phyloP scores from a whole-genome alignment of 2,797 vertebrate genomes.

The Halcyon leucocephala region DNA sequence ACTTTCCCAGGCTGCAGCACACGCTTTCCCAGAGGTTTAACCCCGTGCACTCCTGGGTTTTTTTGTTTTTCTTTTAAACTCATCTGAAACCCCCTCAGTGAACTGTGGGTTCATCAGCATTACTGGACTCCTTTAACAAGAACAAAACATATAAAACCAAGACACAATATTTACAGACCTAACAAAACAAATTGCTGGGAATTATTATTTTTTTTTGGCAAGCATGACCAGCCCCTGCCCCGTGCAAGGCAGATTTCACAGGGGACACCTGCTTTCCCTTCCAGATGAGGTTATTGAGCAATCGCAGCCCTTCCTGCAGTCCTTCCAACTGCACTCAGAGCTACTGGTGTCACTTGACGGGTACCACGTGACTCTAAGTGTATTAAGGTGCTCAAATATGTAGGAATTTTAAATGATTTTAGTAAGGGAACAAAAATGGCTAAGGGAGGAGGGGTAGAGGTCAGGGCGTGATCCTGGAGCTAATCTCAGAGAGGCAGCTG shows the following conservation, averaged over 20 bases:
- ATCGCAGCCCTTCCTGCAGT: fast-evolving
- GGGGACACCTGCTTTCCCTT: neutral
- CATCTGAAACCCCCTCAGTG: neutral
- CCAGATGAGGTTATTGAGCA: neutral
- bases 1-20: slow-evolving; percentile 16
- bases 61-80: neutral
- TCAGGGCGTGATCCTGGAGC: slow-evolving; percentile 13
- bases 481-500: slow-evolving; percentile 50
- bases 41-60: neutral
- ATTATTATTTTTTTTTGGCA: neutral
- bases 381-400: neutral
- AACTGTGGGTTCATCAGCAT: neutral
- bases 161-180: neutral
- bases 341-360: neutral
- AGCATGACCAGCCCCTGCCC: neutral
- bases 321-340: fast-evolving
- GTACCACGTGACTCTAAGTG: neutral
- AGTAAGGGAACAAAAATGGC: neutral
- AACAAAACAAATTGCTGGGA: neutral
- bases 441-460: neutral
- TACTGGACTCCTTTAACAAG: neutral
- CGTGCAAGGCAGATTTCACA: fast-evolving
- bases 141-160: neutral
- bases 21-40: neutral
- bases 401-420: neutral